Evolutionary conservation across 2,113 vertebrate species (phyloP).

Genomic region (Cervus canadensis): DNA sequence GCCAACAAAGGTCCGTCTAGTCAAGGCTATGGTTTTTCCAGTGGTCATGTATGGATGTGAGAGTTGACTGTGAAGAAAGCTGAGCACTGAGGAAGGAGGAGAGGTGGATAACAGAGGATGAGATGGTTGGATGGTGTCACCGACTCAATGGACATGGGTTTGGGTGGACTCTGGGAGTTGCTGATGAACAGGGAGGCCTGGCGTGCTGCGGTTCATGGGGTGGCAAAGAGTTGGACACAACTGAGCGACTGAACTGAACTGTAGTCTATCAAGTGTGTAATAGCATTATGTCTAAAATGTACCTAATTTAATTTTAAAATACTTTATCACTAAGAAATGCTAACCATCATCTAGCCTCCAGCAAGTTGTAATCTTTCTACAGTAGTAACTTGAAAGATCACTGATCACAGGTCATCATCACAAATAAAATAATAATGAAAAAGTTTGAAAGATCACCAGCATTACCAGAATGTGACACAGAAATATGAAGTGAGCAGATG

Average conservation of each 20-base stretch:
- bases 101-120: not conserved
- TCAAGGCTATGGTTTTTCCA: no score
- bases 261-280: not conserved
- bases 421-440: not conserved
- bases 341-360: not conserved
- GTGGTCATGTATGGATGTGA: no score
- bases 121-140: not conserved
- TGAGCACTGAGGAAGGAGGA: rapidly evolving
- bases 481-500: not conserved
- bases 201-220: not conserved
- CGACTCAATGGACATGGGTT: not conserved
- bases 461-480: not conserved
- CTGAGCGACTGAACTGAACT: not conserved
- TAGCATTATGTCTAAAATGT: not conserved
- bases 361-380: not conserved
- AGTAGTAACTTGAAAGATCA: not conserved
- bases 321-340: not conserved
- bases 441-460: not conserved
- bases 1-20: rapidly evolving
- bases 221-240: not conserved
- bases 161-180: not conserved
- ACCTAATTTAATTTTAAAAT: not conserved
- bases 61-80: no score
- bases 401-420: not conserved
- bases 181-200: not conserved